phyloP scores from a whole-genome alignment of 2,797 vertebrate species.

The Myotis myotis region DNA sequence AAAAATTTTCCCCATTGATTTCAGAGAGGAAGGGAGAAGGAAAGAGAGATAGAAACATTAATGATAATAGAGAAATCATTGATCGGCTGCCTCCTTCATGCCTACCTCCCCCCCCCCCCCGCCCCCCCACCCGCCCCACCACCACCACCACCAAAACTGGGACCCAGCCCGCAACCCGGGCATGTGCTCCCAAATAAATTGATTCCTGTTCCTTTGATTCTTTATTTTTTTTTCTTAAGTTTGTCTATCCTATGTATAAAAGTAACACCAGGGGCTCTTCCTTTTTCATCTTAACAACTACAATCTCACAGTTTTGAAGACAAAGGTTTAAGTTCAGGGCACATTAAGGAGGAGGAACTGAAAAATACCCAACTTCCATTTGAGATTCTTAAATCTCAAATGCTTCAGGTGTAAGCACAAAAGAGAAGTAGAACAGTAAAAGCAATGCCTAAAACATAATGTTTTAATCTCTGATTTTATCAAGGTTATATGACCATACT shows the following conservation, averaged over 20 bases:
- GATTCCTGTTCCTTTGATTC: slow-evolving; percentile 1
- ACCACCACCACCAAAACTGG: too few species aligned
- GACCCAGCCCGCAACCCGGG: too few species aligned
- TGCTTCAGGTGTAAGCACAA: background rate
- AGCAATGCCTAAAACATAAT: background rate
- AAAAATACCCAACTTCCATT: background rate
- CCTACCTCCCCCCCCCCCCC: too few species aligned
- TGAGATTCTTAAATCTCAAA: background rate
- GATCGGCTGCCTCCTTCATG: too few species aligned
- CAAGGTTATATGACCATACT: background rate
- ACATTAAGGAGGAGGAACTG: background rate
- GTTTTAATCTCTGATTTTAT: background rate
- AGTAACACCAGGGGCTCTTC: background rate
- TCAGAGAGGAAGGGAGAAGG: too few species aligned
- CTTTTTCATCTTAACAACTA: background rate
- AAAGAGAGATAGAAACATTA: too few species aligned
- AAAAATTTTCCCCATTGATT: too few species aligned
- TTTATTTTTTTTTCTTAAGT: slow-evolving; percentile 26
- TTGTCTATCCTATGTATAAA: background rate
- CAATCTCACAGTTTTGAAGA: background rate
- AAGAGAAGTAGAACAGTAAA: background rate
- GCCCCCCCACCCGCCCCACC: too few species aligned
- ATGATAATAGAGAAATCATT: too few species aligned
- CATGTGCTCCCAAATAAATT: background rate
- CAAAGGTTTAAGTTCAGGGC: background rate